Percentiles rank a stretch among this genome's conserved stretches.
phyloP scores from a whole-genome alignment of 2,888 invertebrate species.

The Thymelicus acteon region DNA sequence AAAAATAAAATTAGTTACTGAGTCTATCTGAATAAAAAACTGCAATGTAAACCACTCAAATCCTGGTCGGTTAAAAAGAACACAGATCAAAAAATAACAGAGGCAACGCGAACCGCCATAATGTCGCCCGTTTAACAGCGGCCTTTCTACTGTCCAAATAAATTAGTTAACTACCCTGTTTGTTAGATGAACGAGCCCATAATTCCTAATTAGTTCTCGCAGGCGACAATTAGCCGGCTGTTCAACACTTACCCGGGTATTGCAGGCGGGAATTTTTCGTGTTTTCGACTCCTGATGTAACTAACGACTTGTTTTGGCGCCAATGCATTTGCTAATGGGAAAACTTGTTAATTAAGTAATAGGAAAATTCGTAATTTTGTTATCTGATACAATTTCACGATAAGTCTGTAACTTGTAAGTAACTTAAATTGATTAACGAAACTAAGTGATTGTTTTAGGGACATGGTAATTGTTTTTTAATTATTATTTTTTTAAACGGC shows the following conservation, averaged over 20 bases:
- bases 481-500: too few relatives aligned
- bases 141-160: constrained; percentile 43
- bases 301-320: constrained; percentile 30
- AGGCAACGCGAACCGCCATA: constrained; percentile 9
- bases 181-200: constrained; percentile 48
- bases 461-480: too few relatives aligned
- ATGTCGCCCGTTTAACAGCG: constrained; percentile 39
- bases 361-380: too few relatives aligned
- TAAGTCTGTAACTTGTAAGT: too few relatives aligned
- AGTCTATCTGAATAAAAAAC: background rate
- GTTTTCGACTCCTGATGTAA: constrained; percentile 34
- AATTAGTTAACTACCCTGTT: constrained; percentile 50
- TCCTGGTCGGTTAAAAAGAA: background rate
- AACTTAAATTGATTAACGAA: too few relatives aligned
- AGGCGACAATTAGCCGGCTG: constrained; percentile 50
- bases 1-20: too few relatives aligned
- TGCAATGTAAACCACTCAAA: background rate
- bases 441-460: too few relatives aligned
- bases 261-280: constrained; percentile 31
- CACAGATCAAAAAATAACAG: constrained; percentile 5
- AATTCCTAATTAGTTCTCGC: constrained; percentile 51
- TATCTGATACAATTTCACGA: too few relatives aligned
- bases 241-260: constrained; percentile 40
- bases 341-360: constrained; percentile 12
- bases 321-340: constrained; percentile 34